Evolutionary conservation across 2,888 invertebrate genomes (phyloP), one percentile per base, ranked within the genome.

Genomic region (Leptinotarsa rubiginosa): DNA sequence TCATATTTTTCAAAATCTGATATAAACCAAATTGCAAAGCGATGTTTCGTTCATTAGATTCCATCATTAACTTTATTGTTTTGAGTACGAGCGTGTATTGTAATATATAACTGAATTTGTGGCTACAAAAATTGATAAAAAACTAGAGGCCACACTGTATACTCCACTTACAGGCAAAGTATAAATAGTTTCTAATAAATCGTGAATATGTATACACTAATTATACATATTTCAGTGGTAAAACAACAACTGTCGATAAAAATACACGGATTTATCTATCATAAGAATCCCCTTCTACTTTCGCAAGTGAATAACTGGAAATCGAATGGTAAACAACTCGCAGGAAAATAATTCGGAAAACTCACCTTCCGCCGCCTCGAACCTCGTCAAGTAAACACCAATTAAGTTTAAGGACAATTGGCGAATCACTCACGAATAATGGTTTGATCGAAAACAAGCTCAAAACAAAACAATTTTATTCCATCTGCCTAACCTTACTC

Each of bases 351-450:
- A 31, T 62, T 62, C 2, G 62, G 41, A 41, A 62, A 62, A 62
- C 62, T 62, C 31, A 62, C 62, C 62, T 16, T 62, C n/a, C 62
- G 5, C 10, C 15, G 12, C 16, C 15, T 1, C 31, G 16, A 16
- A 41, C 41, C 25, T 3, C 12, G 41, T 31, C 4, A 1, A n/a
- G 62, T 62, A 62, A 62, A 62, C n/a, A 62, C n/a, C 41, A 62
- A 62, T 41, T 41, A 41, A n/a, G 16, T 62, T 62, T 62, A 62
- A 62, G n/a, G 62, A 62, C n/a, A 16, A 62, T 62, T 15, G n/a
- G 62, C 31, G 10, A 62, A 41, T 62, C 31, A n/a, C n/a, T 16
- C 16, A n/a, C 25, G n/a, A 41, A 62, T 62, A 62, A 62, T 62
- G n/a, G n/a, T 13, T 16, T 31, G 31, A 31, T 31, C 62, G 16